Conservation (phyloP, 2,888 invertebrate species). For the Philaethria dido region DNA sequence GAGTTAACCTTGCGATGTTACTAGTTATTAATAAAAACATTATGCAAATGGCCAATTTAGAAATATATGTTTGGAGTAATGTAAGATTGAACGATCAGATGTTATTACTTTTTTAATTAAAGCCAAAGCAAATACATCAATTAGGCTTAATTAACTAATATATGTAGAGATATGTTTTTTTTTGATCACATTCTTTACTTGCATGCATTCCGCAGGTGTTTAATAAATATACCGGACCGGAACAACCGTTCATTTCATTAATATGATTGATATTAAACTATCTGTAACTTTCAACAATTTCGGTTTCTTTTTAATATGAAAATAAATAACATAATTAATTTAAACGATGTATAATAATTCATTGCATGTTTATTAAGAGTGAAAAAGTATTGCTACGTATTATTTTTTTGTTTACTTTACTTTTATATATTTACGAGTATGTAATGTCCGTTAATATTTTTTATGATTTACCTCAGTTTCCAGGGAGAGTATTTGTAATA, state of each 20-base stretch:
- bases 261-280: slow-evolving; percentile 25
- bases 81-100: background rate
- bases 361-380: background rate
- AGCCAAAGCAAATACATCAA: background rate
- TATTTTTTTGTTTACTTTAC: background rate
- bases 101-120: background rate
- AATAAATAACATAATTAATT: slow-evolving; percentile 1
- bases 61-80: background rate
- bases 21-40: slow-evolving; percentile 31
- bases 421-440: slow-evolving; percentile 11
- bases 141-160: slow-evolving; percentile 7
- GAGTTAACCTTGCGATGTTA: slow-evolving; percentile 68
- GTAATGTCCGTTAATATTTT: background rate
- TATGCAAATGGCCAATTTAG: slow-evolving; percentile 20
- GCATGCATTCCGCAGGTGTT: slow-evolving; percentile 15
- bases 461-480: background rate
- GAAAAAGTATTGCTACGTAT: background rate
- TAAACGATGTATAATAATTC: slow-evolving; percentile 8
- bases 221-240: slow-evolving; percentile 20
- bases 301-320: background rate
- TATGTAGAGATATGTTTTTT: slow-evolving; percentile 11
- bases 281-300: slow-evolving; percentile 14
- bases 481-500: background rate
- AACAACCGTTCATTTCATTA: slow-evolving; percentile 21
- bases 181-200: slow-evolving; percentile 23